Conservation (phyloP, 1,140 invertebrate genomes). For the Drosophila obscura region DNA sequence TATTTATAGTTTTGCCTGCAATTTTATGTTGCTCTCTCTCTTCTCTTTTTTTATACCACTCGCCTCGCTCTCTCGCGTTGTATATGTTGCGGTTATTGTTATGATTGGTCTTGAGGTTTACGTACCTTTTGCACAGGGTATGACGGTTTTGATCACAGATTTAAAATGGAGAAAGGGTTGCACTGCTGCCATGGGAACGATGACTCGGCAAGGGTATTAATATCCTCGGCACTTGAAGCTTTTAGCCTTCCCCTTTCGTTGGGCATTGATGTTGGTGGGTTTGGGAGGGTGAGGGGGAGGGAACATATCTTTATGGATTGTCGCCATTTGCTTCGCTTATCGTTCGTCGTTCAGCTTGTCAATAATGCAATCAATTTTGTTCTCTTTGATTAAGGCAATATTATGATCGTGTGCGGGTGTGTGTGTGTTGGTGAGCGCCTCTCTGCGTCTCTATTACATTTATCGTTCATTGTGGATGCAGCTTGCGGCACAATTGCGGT, state of each 20-base stretch:
- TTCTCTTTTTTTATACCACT: constrained; percentile 31
- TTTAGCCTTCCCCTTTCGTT: no score
- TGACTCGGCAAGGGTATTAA: no score
- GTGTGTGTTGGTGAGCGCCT: background rate
- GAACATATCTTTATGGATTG: background rate
- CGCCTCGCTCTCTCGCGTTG: background rate
- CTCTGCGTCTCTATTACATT: constrained; percentile 31
- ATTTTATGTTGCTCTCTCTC: constrained; percentile 37
- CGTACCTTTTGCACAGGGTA: background rate
- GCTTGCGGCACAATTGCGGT: constrained; percentile 37
- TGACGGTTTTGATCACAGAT: background rate
- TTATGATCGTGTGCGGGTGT: constrained; percentile 25
- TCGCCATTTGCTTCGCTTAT: constrained; percentile 32
- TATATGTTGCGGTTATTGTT: constrained; percentile 36
- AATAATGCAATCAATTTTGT: constrained; percentile 65
- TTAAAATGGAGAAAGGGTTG: background rate
- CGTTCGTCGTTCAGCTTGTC: constrained; percentile 42
- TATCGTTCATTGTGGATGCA: constrained; percentile 45
- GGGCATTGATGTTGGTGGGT: no score
- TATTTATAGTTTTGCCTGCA: constrained; percentile 74
- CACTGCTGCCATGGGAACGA: no score
- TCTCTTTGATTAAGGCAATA: constrained; percentile 55
- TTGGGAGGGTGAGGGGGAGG: no score
- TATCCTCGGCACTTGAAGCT: no score
- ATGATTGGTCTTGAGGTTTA: constrained; percentile 23